Percentiles rank a stretch among this genome's conserved stretches.
phyloP scores from a whole-genome alignment of 2,797 vertebrate genomes.

The Acrossocheilus fasciatus region DNA sequence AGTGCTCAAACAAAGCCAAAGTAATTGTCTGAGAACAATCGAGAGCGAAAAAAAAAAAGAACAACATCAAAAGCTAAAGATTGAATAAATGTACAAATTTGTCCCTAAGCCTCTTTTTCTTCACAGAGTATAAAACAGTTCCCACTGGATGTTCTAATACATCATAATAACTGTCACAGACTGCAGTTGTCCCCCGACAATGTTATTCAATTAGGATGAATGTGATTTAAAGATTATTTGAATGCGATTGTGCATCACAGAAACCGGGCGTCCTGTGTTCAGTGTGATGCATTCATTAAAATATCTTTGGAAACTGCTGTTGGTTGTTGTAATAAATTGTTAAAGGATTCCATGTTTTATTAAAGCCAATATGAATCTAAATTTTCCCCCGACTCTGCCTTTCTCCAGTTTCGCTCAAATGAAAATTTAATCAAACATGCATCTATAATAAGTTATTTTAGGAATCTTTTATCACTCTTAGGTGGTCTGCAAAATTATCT shows the following conservation, averaged over 20 bases:
- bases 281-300: constrained; percentile 17
- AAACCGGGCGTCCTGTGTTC: constrained; percentile 1
- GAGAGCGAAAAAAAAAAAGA: neutral
- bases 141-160: constrained; percentile 6
- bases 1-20: neutral
- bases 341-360: constrained; percentile 21
- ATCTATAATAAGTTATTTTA: constrained; percentile 30
- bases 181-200: neutral
- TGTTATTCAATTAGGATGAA: constrained; percentile 27
- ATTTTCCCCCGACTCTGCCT: constrained; percentile 18
- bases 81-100: constrained; percentile 13
- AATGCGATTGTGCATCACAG: constrained; percentile 16
- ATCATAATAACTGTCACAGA: constrained; percentile 20
- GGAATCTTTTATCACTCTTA: constrained; percentile 24
- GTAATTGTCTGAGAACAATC: constrained; percentile 28
- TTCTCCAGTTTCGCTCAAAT: constrained; percentile 38
- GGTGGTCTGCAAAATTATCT: constrained; percentile 24
- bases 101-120: constrained; percentile 20
- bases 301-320: constrained; percentile 30
- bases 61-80: constrained; percentile 4
- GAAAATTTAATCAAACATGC: constrained; percentile 51
- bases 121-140: constrained; percentile 5
- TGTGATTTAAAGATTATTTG: constrained; percentile 35
- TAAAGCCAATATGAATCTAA: constrained; percentile 18
- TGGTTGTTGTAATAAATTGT: constrained; percentile 39